Conservation (phyloP, 37 sponge, comb jelly and placozoan species). For the Diacarnus erythraeanus region DNA sequence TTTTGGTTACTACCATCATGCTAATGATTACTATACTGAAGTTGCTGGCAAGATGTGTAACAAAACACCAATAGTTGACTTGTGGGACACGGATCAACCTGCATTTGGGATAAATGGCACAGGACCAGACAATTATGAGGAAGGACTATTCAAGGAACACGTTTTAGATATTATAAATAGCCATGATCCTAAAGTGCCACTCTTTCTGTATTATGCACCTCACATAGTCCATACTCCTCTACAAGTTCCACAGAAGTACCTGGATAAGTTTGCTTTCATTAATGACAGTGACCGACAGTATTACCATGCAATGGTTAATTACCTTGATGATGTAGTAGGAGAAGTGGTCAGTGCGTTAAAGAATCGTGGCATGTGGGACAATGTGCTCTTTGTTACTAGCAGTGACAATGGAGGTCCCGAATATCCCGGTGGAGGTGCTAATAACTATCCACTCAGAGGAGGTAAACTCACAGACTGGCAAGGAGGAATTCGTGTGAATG, state of each 20-base stretch:
- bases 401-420: constrained; percentile 56
- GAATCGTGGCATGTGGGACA: constrained; percentile 58
- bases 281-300: constrained; percentile 26
- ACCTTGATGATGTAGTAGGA: constrained; percentile 12
- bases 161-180: constrained; percentile 20
- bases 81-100: constrained; percentile 44
- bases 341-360: constrained; percentile 17
- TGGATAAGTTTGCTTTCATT: constrained; percentile 32
- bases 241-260: constrained; percentile 47
- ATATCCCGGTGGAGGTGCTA: constrained; percentile 28
- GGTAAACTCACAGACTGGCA: too few species aligned
- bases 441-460: constrained; percentile 57
- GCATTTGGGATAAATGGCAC: constrained; percentile 46
- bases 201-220: constrained; percentile 57
- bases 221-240: constrained; percentile 33
- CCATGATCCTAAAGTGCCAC: constrained; percentile 45
- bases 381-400: constrained; percentile 46
- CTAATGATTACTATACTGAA: constrained; percentile 51
- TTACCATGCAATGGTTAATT: constrained; percentile 43
- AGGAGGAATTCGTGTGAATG: too few species aligned
- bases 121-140: constrained; percentile 19
- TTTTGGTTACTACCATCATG: constrained; percentile 59
- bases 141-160: constrained; percentile 16
- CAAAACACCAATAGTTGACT: constrained; percentile 6
- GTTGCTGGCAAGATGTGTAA: not conserved